Evolutionary conservation across 2,797 vertebrate species (phyloP), one percentile per base, ranked within the genome.

Genomic region (Astyanax mexicanus): DNA sequence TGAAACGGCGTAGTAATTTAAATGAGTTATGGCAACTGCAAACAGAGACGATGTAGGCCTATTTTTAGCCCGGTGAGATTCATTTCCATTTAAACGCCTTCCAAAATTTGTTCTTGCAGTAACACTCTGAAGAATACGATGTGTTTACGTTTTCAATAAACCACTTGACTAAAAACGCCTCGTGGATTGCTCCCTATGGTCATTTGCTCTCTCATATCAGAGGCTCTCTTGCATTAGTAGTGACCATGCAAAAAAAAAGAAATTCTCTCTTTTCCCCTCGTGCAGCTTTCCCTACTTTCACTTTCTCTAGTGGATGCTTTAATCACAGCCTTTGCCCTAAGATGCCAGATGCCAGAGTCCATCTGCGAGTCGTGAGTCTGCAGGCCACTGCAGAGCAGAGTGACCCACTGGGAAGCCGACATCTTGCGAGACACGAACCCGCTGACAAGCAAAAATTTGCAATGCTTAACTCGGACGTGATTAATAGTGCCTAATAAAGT

Each of bases 401-500:
- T 11, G 61, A 57, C 45, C 65, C 40, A 27, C 19, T 3, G 25
- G 79, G 77, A 45, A 52, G 40, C 45, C 6, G 27, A 78, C 11
- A 29, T 37, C 65, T 38, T 4, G 17, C 75, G 69, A 61, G 45
- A 77, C 66, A 58, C 67, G 23, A 69, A 68, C 70, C 69, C 70
- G 78, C 78, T 87, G 81, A 86, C 73, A 75, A 52, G 69, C 71
- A 47, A 58, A n/a, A 40, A n/a, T 75, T 78, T 67, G 68, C 80
- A 73, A 72, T 79, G 79, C 81, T 79, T 80, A 58, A 65, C 38
- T 11, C 42, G 74, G 52, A 69, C 69, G 71, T 84, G 84, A 90
- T 87, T 87, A 90, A 88, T 81, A 79, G 64, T 25, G 67, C 69
- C 77, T 85, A 86, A 89, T 81, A 69, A 85, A 82, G 68, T 77